These are phyloP conservation scores for Ceyx erithaca DNA, from an alignment of 2,797 vertebrate species.

Conservation along the genomic window DNA sequence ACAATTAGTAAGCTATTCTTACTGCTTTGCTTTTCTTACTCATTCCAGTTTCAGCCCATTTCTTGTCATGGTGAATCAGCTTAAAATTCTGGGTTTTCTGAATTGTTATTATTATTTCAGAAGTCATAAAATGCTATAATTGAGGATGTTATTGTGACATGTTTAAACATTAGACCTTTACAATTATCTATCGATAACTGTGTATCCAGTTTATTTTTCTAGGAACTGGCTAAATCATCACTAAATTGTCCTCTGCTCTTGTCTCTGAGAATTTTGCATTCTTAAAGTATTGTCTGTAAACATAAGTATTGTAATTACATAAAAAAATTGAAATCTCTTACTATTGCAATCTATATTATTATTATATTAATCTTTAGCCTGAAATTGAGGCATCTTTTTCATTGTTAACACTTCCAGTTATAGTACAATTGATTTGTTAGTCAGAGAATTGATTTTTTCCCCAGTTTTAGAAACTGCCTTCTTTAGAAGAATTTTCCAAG, in stretches of 20 bases:
- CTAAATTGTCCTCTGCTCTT: background rate
- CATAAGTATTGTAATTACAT: background rate
- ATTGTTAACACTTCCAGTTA: background rate
- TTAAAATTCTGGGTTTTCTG: background rate
- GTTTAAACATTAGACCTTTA: background rate
- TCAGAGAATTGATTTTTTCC: background rate
- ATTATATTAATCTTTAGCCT: background rate
- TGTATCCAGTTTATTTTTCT: background rate
- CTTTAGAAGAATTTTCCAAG: background rate
- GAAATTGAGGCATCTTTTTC: background rate
- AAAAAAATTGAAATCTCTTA: background rate
- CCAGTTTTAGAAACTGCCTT: background rate
- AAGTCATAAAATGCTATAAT: background rate
- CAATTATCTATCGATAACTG: background rate
- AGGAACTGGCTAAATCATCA: background rate
- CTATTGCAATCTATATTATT: background rate
- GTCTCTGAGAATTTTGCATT: background rate
- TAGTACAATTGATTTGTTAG: background rate
- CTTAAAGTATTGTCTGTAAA: background rate
- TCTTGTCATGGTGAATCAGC: background rate
- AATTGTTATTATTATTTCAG: background rate
- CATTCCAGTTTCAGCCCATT: background rate
- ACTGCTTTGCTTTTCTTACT: no score
- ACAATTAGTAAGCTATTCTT: background rate
- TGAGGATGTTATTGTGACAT: background rate